phyloP scores from a whole-genome alignment of 2,888 invertebrate genomes.

The Tetragonula carbonaria region DNA sequence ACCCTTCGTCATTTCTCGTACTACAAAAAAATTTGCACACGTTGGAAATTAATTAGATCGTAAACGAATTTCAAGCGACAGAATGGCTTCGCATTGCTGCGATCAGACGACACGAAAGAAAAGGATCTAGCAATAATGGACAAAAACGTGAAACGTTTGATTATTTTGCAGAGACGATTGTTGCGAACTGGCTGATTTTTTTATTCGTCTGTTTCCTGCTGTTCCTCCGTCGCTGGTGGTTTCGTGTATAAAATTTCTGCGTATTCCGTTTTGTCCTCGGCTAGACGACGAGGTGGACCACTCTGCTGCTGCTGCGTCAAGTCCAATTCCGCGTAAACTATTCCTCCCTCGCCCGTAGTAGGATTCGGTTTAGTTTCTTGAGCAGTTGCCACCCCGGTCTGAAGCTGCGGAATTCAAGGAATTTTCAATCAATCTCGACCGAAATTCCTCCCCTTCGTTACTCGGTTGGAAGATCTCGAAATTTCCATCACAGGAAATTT shows the following conservation, averaged over 20 bases:
- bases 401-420: constrained; percentile 54
- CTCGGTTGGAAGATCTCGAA: not conserved
- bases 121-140: constrained; percentile 37
- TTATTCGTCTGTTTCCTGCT: constrained; percentile 73
- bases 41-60: constrained; percentile 21
- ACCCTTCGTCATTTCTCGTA: not conserved
- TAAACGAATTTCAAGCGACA: not conserved
- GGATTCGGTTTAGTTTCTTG: constrained; percentile 61
- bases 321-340: constrained; percentile 82
- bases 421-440: not conserved
- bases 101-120: constrained; percentile 10
- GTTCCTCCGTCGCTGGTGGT: constrained; percentile 83
- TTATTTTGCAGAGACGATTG: constrained; percentile 25
- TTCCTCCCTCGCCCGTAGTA: constrained; percentile 74
- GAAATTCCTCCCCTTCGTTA: not conserved
- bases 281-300: constrained; percentile 79
- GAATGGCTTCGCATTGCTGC: constrained; percentile 12
- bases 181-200: not conserved
- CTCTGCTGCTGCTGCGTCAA: constrained; percentile 78
- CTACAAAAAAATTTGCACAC: not conserved
- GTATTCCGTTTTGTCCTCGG: constrained; percentile 90
- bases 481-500: too few species aligned
- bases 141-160: constrained; percentile 35
- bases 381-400: constrained; percentile 35
- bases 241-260: constrained; percentile 93